phyloP scores from a whole-genome alignment of 2,797 vertebrate genomes.

The Rhadinocentrus ornatus region DNA sequence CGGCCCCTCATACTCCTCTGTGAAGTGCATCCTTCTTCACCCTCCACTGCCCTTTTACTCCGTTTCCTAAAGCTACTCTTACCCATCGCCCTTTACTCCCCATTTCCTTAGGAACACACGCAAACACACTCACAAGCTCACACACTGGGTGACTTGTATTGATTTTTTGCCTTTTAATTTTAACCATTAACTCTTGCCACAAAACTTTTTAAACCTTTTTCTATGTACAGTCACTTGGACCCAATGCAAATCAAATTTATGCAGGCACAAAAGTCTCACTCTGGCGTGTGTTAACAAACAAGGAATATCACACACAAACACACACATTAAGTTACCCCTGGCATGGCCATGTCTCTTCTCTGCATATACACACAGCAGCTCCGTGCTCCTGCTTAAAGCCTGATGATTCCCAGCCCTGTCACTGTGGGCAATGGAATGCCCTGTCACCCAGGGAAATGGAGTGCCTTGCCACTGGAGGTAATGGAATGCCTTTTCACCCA shows the following conservation, averaged over 20 bases:
- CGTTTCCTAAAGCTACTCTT: conserved; percentile 56
- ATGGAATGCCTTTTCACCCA: conserved; percentile 60
- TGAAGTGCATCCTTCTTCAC: conserved; percentile 65
- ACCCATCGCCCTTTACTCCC: conserved; percentile 44
- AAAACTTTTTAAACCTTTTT: conserved; percentile 11
- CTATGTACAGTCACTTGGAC: conserved; percentile 10
- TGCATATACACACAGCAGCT: conserved; percentile 48
- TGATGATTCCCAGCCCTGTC: conserved; percentile 63
- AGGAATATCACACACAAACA: conserved; percentile 35
- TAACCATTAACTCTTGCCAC: conserved; percentile 22
- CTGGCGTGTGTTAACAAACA: conserved; percentile 3
- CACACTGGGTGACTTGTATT: conserved; percentile 31
- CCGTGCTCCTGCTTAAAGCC: conserved; percentile 40
- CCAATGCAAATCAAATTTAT: conserved; percentile 17
- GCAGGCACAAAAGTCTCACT: conserved; percentile 13
- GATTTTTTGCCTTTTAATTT: conserved; percentile 29
- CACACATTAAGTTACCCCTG: conserved; percentile 45
- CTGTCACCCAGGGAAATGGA: conserved; percentile 51
- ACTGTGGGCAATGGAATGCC: conserved; percentile 57
- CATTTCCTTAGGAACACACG: conserved; percentile 30
- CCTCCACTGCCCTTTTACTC: conserved; percentile 60
- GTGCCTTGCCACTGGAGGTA: conserved; percentile 39
- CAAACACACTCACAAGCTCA: conserved; percentile 11
- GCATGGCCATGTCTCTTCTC: conserved; percentile 38
- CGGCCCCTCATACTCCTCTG: too few relatives aligned